A percentile compares a stretch with the other conserved stretches of the same genome.
Evolutionary conservation across 2,888 invertebrate genomes (phyloP).

Genomic region (Chrysolina haemoptera): DNA sequence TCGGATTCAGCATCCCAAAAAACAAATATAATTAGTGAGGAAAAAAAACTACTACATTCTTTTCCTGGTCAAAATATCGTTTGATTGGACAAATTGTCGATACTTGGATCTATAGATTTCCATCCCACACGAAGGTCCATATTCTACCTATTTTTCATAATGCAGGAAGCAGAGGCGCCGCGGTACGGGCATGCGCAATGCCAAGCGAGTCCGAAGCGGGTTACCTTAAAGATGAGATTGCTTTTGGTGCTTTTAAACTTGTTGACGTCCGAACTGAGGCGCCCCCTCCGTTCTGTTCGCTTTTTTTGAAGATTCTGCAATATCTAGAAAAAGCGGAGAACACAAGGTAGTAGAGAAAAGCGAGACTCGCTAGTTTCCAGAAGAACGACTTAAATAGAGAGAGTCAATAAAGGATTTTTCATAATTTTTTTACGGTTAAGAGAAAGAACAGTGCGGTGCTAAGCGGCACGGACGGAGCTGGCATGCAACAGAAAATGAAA

Average conservation of each 20-base stretch:
- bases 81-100: too few species aligned
- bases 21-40: too few species aligned
- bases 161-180: constrained; percentile 69
- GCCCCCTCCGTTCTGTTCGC: constrained; percentile 97
- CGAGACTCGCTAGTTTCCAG: constrained; percentile 67
- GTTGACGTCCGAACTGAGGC: constrained; percentile 95
- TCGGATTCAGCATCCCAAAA: too few species aligned
- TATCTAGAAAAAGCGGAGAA: constrained; percentile 96
- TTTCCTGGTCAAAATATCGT: too few species aligned
- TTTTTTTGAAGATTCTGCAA: constrained; percentile 99
- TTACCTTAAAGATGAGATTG: constrained; percentile 99
- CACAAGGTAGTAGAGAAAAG: constrained; percentile 85
- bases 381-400: constrained; percentile 65
- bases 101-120: too few species aligned
- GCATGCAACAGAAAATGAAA: constrained; percentile 48
- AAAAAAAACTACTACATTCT: too few species aligned
- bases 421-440: constrained; percentile 21
- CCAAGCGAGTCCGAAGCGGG: constrained; percentile 74
- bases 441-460: constrained; percentile 55
- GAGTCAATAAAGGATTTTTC: constrained; percentile 35
- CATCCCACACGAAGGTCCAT: constrained; percentile 11
- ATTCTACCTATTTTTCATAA: constrained; percentile 35
- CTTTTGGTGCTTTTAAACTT: constrained; percentile 95
- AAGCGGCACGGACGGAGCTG: constrained; percentile 59
- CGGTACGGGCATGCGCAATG: constrained; percentile 67